phyloP scores from a whole-genome alignment of 2,797 vertebrate species.

The Alectoris magna region DNA sequence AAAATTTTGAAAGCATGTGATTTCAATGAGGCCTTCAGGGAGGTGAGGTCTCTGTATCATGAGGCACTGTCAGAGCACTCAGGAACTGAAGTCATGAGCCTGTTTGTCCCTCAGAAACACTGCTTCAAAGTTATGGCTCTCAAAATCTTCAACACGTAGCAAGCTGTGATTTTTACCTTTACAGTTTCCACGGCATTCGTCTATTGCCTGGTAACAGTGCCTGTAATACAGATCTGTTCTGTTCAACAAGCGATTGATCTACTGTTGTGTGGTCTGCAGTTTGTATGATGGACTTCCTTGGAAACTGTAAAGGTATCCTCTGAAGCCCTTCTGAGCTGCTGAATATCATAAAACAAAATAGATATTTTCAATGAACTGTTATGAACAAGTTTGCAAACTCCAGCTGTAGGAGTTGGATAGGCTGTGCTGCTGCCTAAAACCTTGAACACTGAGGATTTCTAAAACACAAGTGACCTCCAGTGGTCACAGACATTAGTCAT shows the following conservation, averaged over 20 bases:
- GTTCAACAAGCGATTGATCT: too few relatives aligned
- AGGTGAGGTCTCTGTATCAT: neutral
- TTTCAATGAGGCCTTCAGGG: neutral
- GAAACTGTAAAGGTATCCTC: too few relatives aligned
- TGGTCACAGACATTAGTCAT: constrained; percentile 10
- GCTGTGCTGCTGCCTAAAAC: neutral
- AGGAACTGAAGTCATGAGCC: neutral
- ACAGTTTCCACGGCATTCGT: too few relatives aligned
- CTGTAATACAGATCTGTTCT: too few relatives aligned
- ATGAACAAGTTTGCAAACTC: neutral
- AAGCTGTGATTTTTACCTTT: constrained; percentile 8
- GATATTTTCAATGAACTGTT: neutral
- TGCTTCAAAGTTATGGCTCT: neutral
- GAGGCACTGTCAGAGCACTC: fast-evolving
- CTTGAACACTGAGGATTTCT: neutral
- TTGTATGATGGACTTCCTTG: too few relatives aligned
- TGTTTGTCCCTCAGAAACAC: neutral
- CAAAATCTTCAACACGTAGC: neutral
- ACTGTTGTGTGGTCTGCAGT: too few relatives aligned
- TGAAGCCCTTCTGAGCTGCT: neutral
- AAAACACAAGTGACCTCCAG: constrained; percentile 62
- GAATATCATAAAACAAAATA: neutral
- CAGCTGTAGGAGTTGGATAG: neutral
- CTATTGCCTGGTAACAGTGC: too few relatives aligned
- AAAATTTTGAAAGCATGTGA: neutral